Conservation (phyloP, 2,113 vertebrate genomes). For the Microtus pennsylvanicus region DNA sequence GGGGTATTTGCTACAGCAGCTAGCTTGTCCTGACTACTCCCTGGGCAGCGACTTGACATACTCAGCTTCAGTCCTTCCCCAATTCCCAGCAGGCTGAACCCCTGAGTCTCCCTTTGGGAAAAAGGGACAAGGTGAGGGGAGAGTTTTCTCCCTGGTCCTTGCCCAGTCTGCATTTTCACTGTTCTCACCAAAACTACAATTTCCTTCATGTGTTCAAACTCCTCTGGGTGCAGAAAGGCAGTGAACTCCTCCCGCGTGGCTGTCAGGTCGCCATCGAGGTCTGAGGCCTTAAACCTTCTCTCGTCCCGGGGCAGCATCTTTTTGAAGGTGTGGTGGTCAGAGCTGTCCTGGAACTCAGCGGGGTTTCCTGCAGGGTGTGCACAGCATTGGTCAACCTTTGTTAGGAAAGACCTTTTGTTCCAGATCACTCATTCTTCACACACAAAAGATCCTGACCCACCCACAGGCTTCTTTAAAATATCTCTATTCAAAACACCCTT, state of each 20-base stretch:
- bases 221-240: slow-evolving; percentile 97
- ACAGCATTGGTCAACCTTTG: not conserved
- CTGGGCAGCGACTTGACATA: not conserved
- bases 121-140: not conserved
- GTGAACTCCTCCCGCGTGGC: slow-evolving; percentile 97
- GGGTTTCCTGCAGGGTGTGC: slow-evolving; percentile 90
- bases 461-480: not conserved
- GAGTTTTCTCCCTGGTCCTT: not conserved
- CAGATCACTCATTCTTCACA: not conserved
- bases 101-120: not conserved
- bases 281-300: slow-evolving; percentile 94
- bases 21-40: not conserved
- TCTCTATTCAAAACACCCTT: not conserved
- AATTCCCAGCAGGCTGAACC: not conserved
- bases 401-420: too few species aligned
- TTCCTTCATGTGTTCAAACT: slow-evolving; percentile 98
- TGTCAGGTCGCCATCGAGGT: slow-evolving; percentile 90
- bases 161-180: not conserved
- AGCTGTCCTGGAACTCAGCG: slow-evolving; percentile 93
- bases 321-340: slow-evolving; percentile 96
- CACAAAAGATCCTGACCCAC: not conserved
- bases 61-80: not conserved
- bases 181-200: slow-evolving; percentile 95
- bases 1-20: not conserved
- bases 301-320: slow-evolving; percentile 99